Evolutionary conservation across 2,113 vertebrate species (phyloP).

Genomic region (Holacanthus passer): DNA sequence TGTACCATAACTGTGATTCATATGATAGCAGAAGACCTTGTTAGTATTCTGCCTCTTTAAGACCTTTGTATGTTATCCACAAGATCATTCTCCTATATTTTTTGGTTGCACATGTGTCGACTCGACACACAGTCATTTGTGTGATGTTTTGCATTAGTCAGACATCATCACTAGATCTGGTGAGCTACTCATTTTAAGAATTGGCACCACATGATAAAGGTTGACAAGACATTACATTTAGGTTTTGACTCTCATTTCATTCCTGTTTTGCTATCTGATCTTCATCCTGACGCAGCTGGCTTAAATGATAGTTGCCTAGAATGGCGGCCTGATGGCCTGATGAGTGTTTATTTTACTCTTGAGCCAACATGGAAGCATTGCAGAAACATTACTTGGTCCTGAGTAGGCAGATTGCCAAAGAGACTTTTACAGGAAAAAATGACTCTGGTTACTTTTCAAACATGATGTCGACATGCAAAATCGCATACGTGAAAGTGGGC

Average conservation of each 20-base stretch:
- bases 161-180: too few species aligned
- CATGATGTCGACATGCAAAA: conserved; percentile 40
- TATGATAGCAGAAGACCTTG: neutral
- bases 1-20: neutral
- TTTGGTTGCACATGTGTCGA: neutral
- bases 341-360: conserved; percentile 8
- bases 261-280: neutral
- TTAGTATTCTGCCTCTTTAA: neutral
- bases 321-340: neutral
- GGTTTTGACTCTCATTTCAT: neutral
- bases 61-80: neutral
- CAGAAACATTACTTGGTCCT: neutral
- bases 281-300: neutral
- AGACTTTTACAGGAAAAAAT: neutral
- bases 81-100: neutral
- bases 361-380: neutral
- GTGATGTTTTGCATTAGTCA: neutral
- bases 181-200: neutral
- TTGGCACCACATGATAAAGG: neutral
- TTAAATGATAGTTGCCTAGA: neutral
- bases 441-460: conserved; percentile 8
- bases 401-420: neutral
- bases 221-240: neutral
- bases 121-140: neutral
- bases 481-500: conserved; percentile 15